Conservation (phyloP, 2,113 vertebrate species). For the Rostratula benghalensis region DNA sequence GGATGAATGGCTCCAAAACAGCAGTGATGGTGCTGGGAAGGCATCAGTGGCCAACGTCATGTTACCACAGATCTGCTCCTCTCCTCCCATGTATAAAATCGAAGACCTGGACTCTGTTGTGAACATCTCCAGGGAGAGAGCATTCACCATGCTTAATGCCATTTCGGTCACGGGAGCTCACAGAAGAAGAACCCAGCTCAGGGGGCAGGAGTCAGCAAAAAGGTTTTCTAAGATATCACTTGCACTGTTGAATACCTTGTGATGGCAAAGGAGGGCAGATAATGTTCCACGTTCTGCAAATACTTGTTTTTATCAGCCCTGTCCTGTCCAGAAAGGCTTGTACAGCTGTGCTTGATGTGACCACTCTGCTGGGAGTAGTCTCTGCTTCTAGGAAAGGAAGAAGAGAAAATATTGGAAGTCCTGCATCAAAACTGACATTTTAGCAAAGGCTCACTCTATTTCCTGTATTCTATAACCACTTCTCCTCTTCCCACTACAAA, state of each 20-base stretch:
- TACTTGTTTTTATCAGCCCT: not conserved
- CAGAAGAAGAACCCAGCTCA: not conserved
- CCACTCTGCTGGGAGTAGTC: not conserved
- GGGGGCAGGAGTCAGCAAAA: not conserved
- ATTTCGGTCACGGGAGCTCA: not conserved
- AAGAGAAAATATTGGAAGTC: not conserved
- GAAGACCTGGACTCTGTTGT: not conserved
- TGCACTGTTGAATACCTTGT: not conserved
- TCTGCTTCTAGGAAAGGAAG: not conserved
- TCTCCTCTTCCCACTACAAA: not conserved
- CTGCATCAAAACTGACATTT: not conserved
- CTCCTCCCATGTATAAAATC: not conserved
- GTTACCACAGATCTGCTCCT: not conserved
- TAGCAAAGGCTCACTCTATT: not conserved
- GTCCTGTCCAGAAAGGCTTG: not conserved
- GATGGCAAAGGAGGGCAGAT: not conserved
- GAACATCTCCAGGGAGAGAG: not conserved
- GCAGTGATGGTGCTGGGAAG: not conserved
- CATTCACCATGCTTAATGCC: not conserved
- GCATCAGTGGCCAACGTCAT: fast-evolving
- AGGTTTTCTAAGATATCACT: not conserved
- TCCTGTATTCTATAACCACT: not conserved
- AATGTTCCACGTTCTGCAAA: not conserved
- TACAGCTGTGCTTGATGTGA: not conserved
- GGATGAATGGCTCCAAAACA: not conserved